These are phyloP conservation scores for Listronotus bonariensis DNA, from an alignment of 1,140 invertebrate species.

Conservation along the genomic window DNA sequence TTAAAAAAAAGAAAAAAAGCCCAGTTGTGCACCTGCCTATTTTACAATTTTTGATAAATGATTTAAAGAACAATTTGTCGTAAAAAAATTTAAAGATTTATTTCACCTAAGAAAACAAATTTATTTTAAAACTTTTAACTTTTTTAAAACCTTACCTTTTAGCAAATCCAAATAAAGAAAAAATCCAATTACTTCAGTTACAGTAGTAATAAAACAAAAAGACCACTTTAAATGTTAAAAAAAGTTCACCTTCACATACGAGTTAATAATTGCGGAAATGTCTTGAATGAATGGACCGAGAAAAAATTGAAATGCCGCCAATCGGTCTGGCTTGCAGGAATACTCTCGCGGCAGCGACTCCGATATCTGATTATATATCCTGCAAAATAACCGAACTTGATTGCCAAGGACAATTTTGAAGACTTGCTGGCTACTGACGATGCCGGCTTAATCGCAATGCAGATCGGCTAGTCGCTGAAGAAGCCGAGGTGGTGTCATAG, in stretches of 20 bases:
- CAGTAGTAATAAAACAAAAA: neutral
- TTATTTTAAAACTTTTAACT: no score
- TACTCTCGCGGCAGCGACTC: conserved; percentile 31
- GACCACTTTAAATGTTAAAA: neutral
- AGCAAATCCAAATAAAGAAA: no score
- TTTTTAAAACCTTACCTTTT: no score
- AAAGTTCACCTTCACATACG: conserved; percentile 27
- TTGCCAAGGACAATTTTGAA: conserved; percentile 34
- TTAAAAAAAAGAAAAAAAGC: no score
- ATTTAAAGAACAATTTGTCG: no score
- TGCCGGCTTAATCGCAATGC: conserved; percentile 14
- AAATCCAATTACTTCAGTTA: neutral
- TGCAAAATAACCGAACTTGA: conserved; percentile 32
- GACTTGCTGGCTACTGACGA: conserved; percentile 21
- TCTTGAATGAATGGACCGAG: conserved; percentile 23
- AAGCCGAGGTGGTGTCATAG: conserved; percentile 10
- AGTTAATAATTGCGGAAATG: conserved; percentile 22
- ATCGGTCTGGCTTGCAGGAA: conserved; percentile 34
- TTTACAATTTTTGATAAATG: no score
- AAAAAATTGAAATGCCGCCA: conserved; percentile 32
- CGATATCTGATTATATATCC: conserved; percentile 41
- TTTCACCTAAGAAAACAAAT: no score
- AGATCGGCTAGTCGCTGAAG: no score
- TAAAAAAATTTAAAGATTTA: no score
- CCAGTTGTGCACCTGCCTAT: no score